Evolutionary conservation across 2,113 vertebrate genomes (phyloP).

Genomic region (Orycteropus afer): DNA sequence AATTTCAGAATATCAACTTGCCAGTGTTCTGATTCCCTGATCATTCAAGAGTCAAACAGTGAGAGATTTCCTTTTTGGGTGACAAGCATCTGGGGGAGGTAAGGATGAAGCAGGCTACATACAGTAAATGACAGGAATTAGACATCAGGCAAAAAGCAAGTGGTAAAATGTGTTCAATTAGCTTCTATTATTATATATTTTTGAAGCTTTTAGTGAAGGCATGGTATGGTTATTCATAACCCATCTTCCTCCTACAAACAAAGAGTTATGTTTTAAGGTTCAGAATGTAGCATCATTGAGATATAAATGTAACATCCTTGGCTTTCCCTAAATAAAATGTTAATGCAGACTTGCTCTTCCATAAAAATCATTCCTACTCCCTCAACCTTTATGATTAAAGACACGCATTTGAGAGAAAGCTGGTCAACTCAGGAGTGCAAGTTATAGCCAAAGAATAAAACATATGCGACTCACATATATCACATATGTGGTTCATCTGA

Average conservation of each 20-base stretch:
- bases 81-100: not conserved
- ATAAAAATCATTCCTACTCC: not conserved
- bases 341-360: not conserved
- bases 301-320: conserved; percentile 39
- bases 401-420: not conserved
- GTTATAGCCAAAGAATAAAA: not conserved
- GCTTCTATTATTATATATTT: conserved; percentile 49
- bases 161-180: conserved; percentile 52
- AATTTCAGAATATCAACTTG: conserved; percentile 22
- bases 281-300: not conserved
- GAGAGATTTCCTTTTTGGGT: conserved; percentile 19
- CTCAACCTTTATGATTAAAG: not conserved
- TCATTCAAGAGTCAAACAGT: conserved; percentile 6
- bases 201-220: conserved; percentile 7
- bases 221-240: conserved; percentile 59
- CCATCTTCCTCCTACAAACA: conserved; percentile 20
- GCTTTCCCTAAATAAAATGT: conserved; percentile 23
- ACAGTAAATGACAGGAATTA: conserved; percentile 52
- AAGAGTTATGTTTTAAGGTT: conserved; percentile 38
- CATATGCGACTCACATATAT: not conserved
- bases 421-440: not conserved
- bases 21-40: not conserved
- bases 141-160: conserved; percentile 39
- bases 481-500: not conserved
- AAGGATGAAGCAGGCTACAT: conserved; percentile 32